Percentiles rank a stretch among this genome's conserved stretches.
Conservation (phyloP, 2,888 invertebrate species). For the Idaea dimidiata region DNA sequence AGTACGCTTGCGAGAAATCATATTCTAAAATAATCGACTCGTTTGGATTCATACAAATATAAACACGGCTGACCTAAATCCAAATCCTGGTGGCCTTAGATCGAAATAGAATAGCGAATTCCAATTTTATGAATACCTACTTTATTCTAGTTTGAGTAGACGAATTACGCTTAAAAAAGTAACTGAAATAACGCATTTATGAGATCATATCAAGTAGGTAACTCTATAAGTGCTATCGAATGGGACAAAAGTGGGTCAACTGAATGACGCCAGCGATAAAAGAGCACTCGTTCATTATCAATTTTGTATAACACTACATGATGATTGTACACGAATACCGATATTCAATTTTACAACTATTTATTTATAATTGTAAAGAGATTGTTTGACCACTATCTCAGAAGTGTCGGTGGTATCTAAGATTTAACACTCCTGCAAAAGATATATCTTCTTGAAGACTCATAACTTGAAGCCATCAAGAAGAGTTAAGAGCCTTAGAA, state of each 20-base stretch:
- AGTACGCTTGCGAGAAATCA: background rate
- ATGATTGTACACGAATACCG: constrained; percentile 13
- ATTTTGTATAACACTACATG: constrained; percentile 39
- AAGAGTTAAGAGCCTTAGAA: too few species aligned
- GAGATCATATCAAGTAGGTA: constrained; percentile 55
- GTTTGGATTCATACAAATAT: background rate
- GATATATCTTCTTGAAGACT: too few species aligned
- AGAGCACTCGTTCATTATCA: constrained; percentile 73
- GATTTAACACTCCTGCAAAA: too few species aligned
- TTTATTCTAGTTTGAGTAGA: constrained; percentile 41
- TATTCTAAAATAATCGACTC: background rate
- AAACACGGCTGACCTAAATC: constrained; percentile 30
- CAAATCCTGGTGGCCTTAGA: constrained; percentile 38
- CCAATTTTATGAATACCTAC: constrained; percentile 40
- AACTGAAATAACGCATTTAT: constrained; percentile 49
- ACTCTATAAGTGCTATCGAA: constrained; percentile 67
- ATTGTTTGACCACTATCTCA: too few species aligned
- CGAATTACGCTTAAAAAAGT: constrained; percentile 44
- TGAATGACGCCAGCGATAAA: constrained; percentile 75
- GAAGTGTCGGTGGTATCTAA: too few species aligned
- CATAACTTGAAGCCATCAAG: too few species aligned
- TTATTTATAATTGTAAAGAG: background rate
- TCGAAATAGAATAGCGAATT: constrained; percentile 42
- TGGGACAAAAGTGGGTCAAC: constrained; percentile 72
- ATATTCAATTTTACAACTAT: background rate